Percentiles rank a stretch among this genome's conserved stretches.
phyloP scores from a whole-genome alignment of 2,888 invertebrate genomes.

The Drosophila atripex region DNA sequence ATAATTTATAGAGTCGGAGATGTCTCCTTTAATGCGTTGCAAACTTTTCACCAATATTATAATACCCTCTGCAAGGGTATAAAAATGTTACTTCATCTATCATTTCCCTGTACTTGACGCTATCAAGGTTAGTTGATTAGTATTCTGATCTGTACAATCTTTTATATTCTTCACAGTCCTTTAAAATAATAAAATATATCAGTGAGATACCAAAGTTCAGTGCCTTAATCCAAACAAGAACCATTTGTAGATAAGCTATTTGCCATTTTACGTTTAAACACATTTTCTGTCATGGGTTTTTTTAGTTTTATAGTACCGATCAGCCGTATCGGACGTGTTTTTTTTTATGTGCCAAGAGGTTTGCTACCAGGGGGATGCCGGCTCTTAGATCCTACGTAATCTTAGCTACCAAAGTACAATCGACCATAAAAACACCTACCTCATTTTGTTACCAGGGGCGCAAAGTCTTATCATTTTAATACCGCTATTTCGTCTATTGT shows the following conservation, averaged over 20 bases:
- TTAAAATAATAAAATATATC: constrained; percentile 32
- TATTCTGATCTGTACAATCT: constrained; percentile 28
- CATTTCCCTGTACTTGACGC: constrained; percentile 9
- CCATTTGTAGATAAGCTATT: constrained; percentile 30
- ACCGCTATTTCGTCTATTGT: neutral
- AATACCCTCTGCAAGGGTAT: too few relatives aligned
- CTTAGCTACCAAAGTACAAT: neutral
- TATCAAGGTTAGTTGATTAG: neutral
- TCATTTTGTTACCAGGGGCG: neutral
- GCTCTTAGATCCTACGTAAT: neutral
- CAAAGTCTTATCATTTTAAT: neutral
- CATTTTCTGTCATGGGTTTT: neutral
- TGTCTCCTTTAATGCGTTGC: too few relatives aligned
- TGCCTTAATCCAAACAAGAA: constrained; percentile 42
- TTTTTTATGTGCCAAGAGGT: constrained; percentile 15
- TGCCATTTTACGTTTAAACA: constrained; percentile 1
- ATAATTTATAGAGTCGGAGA: too few relatives aligned
- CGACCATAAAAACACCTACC: neutral
- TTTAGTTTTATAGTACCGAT: constrained; percentile 30
- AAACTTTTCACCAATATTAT: too few relatives aligned
- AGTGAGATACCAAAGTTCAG: constrained; percentile 55
- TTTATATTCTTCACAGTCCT: constrained; percentile 14
- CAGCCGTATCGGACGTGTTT: constrained; percentile 23
- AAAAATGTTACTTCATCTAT: too few relatives aligned
- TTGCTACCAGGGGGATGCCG: constrained; percentile 10